Percentiles rank a stretch among this genome's conserved stretches.
phyloP scores from a whole-genome alignment of 2,113 vertebrate genomes.

The Protobothrops mucrosquamatus region DNA sequence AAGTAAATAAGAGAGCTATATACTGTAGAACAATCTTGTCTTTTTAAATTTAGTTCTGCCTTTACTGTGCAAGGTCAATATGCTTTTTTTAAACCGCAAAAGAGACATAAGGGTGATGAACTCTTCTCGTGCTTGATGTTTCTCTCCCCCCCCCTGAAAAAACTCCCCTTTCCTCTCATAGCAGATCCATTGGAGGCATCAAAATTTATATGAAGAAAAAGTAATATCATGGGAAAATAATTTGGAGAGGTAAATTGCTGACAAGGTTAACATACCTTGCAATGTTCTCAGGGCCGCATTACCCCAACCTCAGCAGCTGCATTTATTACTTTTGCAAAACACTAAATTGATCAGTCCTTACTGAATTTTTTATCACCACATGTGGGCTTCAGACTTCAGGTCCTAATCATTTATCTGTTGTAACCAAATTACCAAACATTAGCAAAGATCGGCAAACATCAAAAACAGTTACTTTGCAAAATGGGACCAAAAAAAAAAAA shows the following conservation, averaged over 20 bases:
- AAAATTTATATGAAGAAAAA: background rate
- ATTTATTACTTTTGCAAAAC: background rate
- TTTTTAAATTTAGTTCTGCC: background rate
- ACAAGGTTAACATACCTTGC: background rate
- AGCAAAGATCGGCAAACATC: background rate
- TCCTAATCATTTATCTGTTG: slow-evolving; percentile 31
- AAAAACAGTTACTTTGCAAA: background rate
- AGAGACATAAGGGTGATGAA: background rate
- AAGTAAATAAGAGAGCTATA: background rate
- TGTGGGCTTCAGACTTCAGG: slow-evolving; percentile 1
- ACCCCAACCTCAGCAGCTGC: background rate
- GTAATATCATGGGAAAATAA: background rate
- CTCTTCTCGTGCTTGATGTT: background rate
- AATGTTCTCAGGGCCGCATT: background rate
- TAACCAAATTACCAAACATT: slow-evolving; percentile 23
- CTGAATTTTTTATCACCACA: background rate
- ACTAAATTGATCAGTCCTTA: background rate
- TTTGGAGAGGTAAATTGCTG: background rate
- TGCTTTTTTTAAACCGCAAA: background rate
- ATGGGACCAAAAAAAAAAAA: background rate
- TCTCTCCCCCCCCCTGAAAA: background rate
- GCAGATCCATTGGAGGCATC: background rate
- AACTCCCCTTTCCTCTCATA: background rate
- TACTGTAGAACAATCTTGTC: background rate
- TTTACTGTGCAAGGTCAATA: background rate